Conservation (phyloP, 2,113 vertebrate genomes). For the Austrofundulus limnaeus region DNA sequence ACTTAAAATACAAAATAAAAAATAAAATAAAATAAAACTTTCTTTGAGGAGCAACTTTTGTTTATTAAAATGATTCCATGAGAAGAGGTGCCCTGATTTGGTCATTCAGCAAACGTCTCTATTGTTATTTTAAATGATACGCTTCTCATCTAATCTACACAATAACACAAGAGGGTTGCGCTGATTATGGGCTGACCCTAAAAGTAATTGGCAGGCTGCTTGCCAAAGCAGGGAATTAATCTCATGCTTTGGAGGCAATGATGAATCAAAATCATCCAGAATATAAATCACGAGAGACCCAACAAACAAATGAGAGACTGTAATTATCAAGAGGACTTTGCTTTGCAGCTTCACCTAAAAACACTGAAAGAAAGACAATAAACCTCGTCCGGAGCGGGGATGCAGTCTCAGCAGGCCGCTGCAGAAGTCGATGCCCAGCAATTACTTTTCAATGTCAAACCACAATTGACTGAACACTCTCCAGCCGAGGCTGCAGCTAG, state of each 20-base stretch:
- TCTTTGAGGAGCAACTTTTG: neutral
- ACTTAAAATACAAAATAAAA: too few species aligned
- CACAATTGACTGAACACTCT: constrained; percentile 22
- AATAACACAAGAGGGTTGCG: constrained; percentile 48
- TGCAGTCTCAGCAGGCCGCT: constrained; percentile 32
- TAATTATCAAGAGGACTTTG: constrained; percentile 61
- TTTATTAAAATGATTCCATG: constrained; percentile 27
- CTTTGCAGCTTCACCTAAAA: constrained; percentile 43
- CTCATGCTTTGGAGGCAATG: constrained; percentile 55
- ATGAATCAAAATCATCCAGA: constrained; percentile 58
- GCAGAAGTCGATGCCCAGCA: constrained; percentile 4
- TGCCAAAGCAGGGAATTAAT: constrained; percentile 71
- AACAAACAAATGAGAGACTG: constrained; percentile 57
- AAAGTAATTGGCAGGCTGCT: constrained; percentile 66
- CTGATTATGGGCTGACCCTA: constrained; percentile 67
- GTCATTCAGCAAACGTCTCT: neutral
- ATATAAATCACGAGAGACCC: constrained; percentile 59
- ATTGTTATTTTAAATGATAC: constrained; percentile 53
- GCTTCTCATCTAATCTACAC: constrained; percentile 57
- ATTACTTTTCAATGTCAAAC: constrained; percentile 29
- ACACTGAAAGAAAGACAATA: constrained; percentile 41
- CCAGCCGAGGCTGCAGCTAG: constrained; percentile 14
- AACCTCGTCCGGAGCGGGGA: constrained; percentile 20
- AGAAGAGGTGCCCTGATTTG: constrained; percentile 31
- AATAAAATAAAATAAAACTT: constrained; percentile 16